Base-by-base conservation (phyloP, 2,113 vertebrate species). In the Corythornis madagascariensis region DNA sequence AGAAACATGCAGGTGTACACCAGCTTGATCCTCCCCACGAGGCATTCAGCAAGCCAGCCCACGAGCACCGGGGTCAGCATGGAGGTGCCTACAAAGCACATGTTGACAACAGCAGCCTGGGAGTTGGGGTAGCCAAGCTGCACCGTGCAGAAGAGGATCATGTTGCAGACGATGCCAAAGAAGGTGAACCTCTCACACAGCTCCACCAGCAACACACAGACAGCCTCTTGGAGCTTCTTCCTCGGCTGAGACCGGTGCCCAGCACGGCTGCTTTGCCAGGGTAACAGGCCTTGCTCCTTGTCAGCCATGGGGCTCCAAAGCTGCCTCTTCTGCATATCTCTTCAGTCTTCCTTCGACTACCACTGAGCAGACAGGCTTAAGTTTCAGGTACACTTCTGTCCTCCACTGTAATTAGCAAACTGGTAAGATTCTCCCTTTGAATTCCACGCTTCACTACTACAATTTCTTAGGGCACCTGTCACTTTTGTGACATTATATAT, bases 151-250 rank as follows among this genome's bases (percentile, higher is more conserved):
- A 99, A 99, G 20, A 99, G 97, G 83, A 99, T 99, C 98, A 98
- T 98, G 92, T 99, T 99, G 97, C 99, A 99, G 53, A 99, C 97
- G 2, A 99, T 98, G 91, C 98, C 98, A 25, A 98, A 98, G 95
- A 99, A 99, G 0, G 98, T 98, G 90, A 99, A 99, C 48, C 98
- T 98, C 93, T 99, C 98, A 5, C 98, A 99, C 29, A 99, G 96
- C 93, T 99, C 98, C 95, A 99, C 98, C 38, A 99, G 97, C 90
- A 99, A 96, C 52, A 99, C 95, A 29, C 98, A 99, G 28, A 99
- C 88, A 21, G 98, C 98, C 29, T 90, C 83, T 2, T 89, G 95
- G 17, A 96, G 57, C 61, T 94, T 97, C 81, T 89, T 96, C 76
- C 63, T 43, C 3, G 83, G 6, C 1, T 5, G 63, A 20, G 67